These are phyloP conservation scores for Stenotaenia linearis DNA, from an alignment of 2,888 invertebrate genomes.

Conservation along the genomic window DNA sequence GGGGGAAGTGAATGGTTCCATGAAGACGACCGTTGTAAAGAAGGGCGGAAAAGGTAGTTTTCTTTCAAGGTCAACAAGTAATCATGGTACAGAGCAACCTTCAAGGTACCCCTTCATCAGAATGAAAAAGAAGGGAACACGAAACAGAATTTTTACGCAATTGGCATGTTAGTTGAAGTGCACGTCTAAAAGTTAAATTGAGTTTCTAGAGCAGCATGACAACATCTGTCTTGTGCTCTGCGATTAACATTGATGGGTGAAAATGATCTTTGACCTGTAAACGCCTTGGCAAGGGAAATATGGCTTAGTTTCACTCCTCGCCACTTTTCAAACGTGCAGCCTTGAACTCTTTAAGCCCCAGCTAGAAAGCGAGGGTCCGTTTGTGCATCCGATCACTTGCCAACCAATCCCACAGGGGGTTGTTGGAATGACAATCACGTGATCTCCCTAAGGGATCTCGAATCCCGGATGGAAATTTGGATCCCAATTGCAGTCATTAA, in stretches of 20 bases:
- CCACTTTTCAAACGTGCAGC: neutral
- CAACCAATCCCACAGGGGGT: neutral
- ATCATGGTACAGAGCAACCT: neutral
- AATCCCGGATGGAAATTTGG: neutral
- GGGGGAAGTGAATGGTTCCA: slow-evolving; percentile 21
- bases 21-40: slow-evolving; percentile 16
- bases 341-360: slow-evolving; percentile 11
- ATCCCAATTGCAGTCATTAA: slow-evolving; percentile 5
- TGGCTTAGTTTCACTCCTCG: neutral
- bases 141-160: neutral
- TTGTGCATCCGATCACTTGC: neutral
- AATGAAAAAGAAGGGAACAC: neutral
- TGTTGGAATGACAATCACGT: neutral
- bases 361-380: neutral
- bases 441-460: neutral
- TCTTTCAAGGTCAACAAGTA: slow-evolving; percentile 10
- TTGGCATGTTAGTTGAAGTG: neutral
- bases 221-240: neutral
- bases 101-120: slow-evolving; percentile 10
- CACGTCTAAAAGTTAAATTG: neutral
- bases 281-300: slow-evolving; percentile 8
- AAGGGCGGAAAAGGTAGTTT: slow-evolving; percentile 6
- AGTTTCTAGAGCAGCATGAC: neutral
- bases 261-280: neutral
- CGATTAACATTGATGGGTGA: slow-evolving; percentile 10